phyloP scores from a whole-genome alignment of 30 jellyfish, hydroid and myxozoan species.

The Clytia hemisphaerica region DNA sequence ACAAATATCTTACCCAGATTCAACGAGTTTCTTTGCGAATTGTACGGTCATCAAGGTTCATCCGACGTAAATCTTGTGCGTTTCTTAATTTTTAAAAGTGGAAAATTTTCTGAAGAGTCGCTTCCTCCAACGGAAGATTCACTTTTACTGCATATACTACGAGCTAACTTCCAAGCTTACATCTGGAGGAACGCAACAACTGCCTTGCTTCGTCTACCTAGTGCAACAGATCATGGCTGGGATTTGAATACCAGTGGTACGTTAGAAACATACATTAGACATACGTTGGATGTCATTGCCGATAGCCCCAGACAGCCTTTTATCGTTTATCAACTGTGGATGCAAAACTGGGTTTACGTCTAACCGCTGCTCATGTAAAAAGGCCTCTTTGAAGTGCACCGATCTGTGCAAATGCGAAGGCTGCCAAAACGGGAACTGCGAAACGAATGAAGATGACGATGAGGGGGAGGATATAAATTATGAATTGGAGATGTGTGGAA shows the following conservation, averaged over 20 bases:
- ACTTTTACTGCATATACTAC: constrained; percentile 22
- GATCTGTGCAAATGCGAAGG: constrained; percentile 48
- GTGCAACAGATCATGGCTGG: constrained; percentile 42
- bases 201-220: constrained; percentile 24
- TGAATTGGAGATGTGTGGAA: not conserved
- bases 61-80: constrained; percentile 20
- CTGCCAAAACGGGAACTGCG: constrained; percentile 18
- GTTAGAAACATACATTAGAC: too few species aligned
- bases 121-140: constrained; percentile 57
- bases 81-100: constrained; percentile 24
- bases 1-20: constrained; percentile 4
- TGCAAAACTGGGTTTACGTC: constrained; percentile 45
- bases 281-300: constrained; percentile 30
- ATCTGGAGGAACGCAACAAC: constrained; percentile 49
- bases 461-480: not conserved
- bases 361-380: constrained; percentile 48
- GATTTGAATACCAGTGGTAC: constrained; percentile 4
- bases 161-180: constrained; percentile 50
- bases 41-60: constrained; percentile 28
- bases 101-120: constrained; percentile 47
- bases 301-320: constrained; percentile 46
- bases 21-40: constrained; percentile 19
- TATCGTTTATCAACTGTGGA: constrained; percentile 30
- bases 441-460: too few species aligned
- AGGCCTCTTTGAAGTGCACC: constrained; percentile 34